Evolutionary conservation across 1,140 invertebrate species (phyloP).

Genomic region (Uloborus diversus): DNA sequence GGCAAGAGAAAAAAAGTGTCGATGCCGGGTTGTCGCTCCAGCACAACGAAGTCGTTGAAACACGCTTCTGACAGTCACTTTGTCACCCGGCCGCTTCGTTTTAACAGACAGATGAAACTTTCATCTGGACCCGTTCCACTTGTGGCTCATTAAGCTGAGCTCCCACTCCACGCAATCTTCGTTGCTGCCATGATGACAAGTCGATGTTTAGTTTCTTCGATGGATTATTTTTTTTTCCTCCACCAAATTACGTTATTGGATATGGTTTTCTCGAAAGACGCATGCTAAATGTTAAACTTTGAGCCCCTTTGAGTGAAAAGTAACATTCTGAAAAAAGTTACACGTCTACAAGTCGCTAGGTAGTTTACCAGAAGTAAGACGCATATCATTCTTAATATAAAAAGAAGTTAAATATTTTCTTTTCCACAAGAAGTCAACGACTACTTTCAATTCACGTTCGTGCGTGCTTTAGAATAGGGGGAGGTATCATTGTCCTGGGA

Average conservation of each 20-base stretch:
- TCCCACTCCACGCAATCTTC: too few relatives aligned
- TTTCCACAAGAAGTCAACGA: too few relatives aligned
- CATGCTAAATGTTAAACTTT: neutral
- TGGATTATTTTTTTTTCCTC: neutral
- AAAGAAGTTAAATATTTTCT: too few relatives aligned
- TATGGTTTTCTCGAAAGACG: neutral
- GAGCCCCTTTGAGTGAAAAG: neutral
- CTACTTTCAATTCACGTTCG: too few relatives aligned
- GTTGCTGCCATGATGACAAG: neutral
- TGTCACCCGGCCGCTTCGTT: slow-evolving; percentile 18
- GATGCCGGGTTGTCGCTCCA: slow-evolving; percentile 35
- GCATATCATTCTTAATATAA: too few relatives aligned
- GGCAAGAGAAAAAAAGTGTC: neutral
- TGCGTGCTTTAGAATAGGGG: too few relatives aligned
- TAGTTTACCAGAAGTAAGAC: neutral
- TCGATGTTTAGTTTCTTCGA: neutral
- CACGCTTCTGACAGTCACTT: slow-evolving; percentile 37
- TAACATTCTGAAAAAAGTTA: neutral
- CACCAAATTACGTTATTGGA: neutral
- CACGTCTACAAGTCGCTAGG: neutral
- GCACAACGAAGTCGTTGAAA: slow-evolving; percentile 50
- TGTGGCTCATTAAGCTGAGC: slow-evolving; percentile 16
- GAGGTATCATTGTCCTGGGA: too few relatives aligned
- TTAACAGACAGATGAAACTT: slow-evolving; percentile 5
- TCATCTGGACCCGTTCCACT: neutral